Evolutionary conservation across 1,140 invertebrate genomes (phyloP), one percentile per base, ranked within the genome.

Genomic region (Nasonia vitripennis): DNA sequence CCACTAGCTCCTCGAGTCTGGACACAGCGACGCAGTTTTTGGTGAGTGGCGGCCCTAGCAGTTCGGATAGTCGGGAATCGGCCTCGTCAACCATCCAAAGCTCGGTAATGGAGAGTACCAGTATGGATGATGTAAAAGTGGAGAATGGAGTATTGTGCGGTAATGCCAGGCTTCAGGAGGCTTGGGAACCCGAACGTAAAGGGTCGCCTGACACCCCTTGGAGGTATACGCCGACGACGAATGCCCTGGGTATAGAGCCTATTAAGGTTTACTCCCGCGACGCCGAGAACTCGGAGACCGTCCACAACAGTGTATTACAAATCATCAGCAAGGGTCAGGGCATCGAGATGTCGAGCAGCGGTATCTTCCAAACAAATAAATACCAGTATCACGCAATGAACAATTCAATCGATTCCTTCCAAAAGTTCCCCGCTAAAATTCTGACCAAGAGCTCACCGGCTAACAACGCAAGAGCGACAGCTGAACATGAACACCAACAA

Each of bases 181-280:
- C 92, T 0, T 94, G 93, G 92, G 92, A 93, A 34, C 81, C 90
- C 0, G 93, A 93, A 27, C 88, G 91, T 14, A 93, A 93, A 82
- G 84, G 90, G 0, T 93, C 93, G 0, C 93, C 92, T 0, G 93
- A 94, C 48, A 92, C 93, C 1, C 93, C 93, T 9, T 94, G 93
- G 93, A 89, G 93, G 86, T 94, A 93, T 82, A 91, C 92, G 20
- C 85, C 91, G 2, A 90, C 90, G 0, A 90, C 90, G 3, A 91
- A 91, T 23, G 85, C 91, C 0, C 71, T 92, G 12, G 89, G 86
- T 10, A 88, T 92, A 3, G 92, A 93, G 4, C 87, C 91, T 0
- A 51, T 92, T 2, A 92, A 93, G 82, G 86, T 83, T 14, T 89
- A 91, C 86, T 83, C 90, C 17, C 80, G 92, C 77, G 88, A 91